Conservation (phyloP, 2,888 invertebrate species). For the Andrena fulva region DNA sequence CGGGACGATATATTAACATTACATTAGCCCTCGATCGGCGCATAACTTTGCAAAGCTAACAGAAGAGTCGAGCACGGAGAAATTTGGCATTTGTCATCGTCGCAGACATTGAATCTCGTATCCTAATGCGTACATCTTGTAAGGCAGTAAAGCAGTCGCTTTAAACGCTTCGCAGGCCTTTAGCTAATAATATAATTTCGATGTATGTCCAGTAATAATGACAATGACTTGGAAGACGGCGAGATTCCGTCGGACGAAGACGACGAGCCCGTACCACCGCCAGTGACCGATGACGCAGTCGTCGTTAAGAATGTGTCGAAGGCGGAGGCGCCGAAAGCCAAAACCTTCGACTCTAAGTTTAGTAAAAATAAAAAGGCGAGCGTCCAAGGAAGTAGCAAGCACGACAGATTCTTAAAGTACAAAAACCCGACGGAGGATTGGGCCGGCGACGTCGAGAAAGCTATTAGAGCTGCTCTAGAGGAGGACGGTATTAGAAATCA, state of each 20-base stretch:
- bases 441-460: slow-evolving; percentile 92
- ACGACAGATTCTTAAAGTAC: slow-evolving; percentile 85
- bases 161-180: neutral
- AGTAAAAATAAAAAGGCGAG: slow-evolving; percentile 77
- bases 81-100: slow-evolving; percentile 49
- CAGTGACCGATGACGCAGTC: slow-evolving; percentile 80
- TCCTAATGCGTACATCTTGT: neutral
- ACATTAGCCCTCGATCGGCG: neutral
- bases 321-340: slow-evolving; percentile 82
- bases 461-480: slow-evolving; percentile 91
- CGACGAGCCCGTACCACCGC: slow-evolving; percentile 82
- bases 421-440: slow-evolving; percentile 89
- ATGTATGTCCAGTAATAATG: slow-evolving; percentile 71
- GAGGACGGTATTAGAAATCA: slow-evolving; percentile 86
- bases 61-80: neutral
- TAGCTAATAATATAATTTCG: slow-evolving; percentile 27
- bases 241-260: slow-evolving; percentile 92
- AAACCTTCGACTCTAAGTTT: slow-evolving; percentile 79
- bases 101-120: slow-evolving; percentile 27
- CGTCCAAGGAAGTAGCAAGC: slow-evolving; percentile 72
- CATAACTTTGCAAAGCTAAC: neutral
- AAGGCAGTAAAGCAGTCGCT: neutral
- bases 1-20: neutral
- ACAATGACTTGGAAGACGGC: slow-evolving; percentile 93
- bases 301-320: slow-evolving; percentile 83